A percentile compares a stretch with the other conserved stretches of the same genome.
Conservation (phyloP, 1,140 invertebrate species). For the Ptiloglossa arizonensis region DNA sequence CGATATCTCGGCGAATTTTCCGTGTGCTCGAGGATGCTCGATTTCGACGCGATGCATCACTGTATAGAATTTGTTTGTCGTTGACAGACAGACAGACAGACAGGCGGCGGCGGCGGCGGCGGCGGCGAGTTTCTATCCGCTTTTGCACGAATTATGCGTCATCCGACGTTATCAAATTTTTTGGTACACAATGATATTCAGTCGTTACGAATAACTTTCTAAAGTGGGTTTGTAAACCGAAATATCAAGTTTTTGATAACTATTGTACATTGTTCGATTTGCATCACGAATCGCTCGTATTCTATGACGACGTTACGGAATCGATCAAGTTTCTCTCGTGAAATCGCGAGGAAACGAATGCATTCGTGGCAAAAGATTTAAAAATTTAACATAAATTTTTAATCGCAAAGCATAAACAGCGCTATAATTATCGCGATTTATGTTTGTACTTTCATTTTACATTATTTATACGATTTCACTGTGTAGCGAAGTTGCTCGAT, state of each 20-base stretch:
- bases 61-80: background rate
- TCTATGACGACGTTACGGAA: background rate
- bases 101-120: too few species aligned
- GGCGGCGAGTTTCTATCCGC: background rate
- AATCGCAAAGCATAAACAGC: too few species aligned
- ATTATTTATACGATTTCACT: constrained; percentile 31
- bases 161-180: constrained; percentile 11
- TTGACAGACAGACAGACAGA: constrained; percentile 40
- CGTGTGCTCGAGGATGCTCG: too few species aligned
- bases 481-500: constrained; percentile 39
- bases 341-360: background rate
- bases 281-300: background rate
- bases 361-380: background rate
- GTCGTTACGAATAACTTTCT: background rate
- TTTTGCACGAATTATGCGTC: constrained; percentile 20
- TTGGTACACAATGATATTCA: background rate
- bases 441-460: constrained; percentile 36
- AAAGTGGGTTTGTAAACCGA: constrained; percentile 10
- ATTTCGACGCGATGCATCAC: background rate
- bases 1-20: background rate
- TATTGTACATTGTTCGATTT: background rate
- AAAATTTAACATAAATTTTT: background rate
- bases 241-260: background rate
- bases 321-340: background rate
- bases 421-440: constrained; percentile 2